phyloP scores from a whole-genome alignment of 2,888 invertebrate genomes.

The Cabera pusaria region DNA sequence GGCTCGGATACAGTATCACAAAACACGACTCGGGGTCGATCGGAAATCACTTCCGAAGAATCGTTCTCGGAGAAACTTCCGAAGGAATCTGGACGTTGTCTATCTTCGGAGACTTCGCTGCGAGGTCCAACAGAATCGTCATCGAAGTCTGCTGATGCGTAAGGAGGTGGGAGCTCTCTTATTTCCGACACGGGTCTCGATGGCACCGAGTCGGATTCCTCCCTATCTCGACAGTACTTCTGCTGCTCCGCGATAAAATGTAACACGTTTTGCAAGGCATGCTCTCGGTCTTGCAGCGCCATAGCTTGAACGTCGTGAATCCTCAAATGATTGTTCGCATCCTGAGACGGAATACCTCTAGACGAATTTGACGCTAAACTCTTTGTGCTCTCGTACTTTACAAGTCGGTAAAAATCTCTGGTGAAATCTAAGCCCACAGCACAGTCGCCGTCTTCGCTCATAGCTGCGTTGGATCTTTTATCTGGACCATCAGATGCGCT shows the following conservation, averaged over 20 bases:
- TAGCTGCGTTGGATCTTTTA: slow-evolving; percentile 87
- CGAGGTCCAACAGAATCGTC: slow-evolving; percentile 76
- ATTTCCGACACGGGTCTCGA: slow-evolving; percentile 82
- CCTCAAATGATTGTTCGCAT: slow-evolving; percentile 71
- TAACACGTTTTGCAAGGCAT: slow-evolving; percentile 88
- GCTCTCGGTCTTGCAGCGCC: slow-evolving; percentile 85
- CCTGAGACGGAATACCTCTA: slow-evolving; percentile 84
- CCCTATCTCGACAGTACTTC: slow-evolving; percentile 85
- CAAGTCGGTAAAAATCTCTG: slow-evolving; percentile 90
- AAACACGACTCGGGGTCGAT: slow-evolving; percentile 58
- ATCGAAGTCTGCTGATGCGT: slow-evolving; percentile 74
- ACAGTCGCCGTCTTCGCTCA: slow-evolving; percentile 88
- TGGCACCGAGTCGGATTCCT: slow-evolving; percentile 82
- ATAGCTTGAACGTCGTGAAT: slow-evolving; percentile 74
- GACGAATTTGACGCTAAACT: slow-evolving; percentile 90
- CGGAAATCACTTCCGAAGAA: slow-evolving; percentile 69
- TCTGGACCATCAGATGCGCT: slow-evolving; percentile 84
- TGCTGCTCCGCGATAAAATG: slow-evolving; percentile 91
- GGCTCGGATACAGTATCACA: slow-evolving; percentile 75
- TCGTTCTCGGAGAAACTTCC: slow-evolving; percentile 78
- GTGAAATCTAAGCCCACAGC: slow-evolving; percentile 90
- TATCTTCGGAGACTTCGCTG: slow-evolving; percentile 74
- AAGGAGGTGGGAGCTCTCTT: slow-evolving; percentile 80
- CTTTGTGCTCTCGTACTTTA: slow-evolving; percentile 91
- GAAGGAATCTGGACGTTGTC: slow-evolving; percentile 73